Evolutionary conservation across 2,113 vertebrate genomes (phyloP).

Genomic region (Neopipo cinnamomea): DNA sequence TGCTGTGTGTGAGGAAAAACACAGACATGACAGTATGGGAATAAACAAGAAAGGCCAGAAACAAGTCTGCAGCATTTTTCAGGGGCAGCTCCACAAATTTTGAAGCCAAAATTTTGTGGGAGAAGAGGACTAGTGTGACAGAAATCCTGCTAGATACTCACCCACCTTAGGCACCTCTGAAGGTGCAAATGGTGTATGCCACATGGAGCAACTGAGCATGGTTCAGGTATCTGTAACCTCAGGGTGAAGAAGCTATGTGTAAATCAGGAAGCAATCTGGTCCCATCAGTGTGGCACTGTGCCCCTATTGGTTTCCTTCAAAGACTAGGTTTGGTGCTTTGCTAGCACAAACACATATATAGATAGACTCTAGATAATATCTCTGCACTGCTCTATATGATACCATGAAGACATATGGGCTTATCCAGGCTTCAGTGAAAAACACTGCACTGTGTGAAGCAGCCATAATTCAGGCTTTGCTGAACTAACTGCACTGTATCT

Average conservation of each 20-base stretch:
- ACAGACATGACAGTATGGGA: neutral
- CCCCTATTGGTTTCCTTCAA: accelerated
- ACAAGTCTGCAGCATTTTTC: neutral
- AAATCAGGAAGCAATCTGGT: neutral
- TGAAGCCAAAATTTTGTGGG: neutral
- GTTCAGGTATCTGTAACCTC: neutral
- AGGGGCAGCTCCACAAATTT: neutral
- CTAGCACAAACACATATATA: neutral
- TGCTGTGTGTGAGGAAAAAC: neutral
- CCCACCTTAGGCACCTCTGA: neutral
- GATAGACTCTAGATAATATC: neutral
- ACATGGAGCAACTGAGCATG: neutral
- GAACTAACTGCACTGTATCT: neutral
- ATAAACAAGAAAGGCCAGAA: neutral
- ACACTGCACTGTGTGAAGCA: accelerated
- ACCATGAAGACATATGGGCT: neutral
- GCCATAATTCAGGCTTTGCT: neutral
- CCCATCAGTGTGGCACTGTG: neutral
- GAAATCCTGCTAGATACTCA: neutral
- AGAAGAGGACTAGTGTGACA: neutral
- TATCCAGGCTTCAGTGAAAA: neutral
- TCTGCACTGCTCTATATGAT: neutral
- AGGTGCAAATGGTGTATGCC: neutral
- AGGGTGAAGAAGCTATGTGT: neutral
- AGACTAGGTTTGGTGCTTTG: neutral